Evolutionary conservation across 2,888 invertebrate genomes (phyloP), one percentile per base, ranked within the genome.

Genomic region (Drosophila kanekoi): DNA sequence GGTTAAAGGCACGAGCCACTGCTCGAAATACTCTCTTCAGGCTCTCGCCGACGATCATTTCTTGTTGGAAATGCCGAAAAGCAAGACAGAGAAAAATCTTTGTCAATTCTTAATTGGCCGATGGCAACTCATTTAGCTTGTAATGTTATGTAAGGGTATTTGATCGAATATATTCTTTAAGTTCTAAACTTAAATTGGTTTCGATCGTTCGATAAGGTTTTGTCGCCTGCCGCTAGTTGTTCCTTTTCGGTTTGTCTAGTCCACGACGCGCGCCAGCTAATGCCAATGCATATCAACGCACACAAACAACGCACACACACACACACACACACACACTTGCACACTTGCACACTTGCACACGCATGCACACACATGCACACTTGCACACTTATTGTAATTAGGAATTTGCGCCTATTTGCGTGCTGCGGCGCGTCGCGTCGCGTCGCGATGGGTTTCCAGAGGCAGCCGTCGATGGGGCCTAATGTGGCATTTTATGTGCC

Each of bases 321-420:
- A n/a, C n/a, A n/a, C n/a, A n/a, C n/a, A n/a, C n/a, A 38, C 33
- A 49, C 18, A 40, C 28, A n/a, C 62, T 37, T 18, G 18, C 18
- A 18, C 18, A 18, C 18, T 3, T 18, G 33, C 40, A 52, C 47
- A 32, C 4, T 23, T 35, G 37, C 16, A 41, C 35, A 28, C 1
- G 2, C 16, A 52, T 14, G 35, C 48, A n/a, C 62, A 38, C 40
- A 37, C 45, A 35, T 44, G 33, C 47, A 60, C 45, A 40, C 28
- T 23, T 2, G 18, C 11, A 35, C 43, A 32, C 23, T 58, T 48
- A 38, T 59, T 49, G 70, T 66, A 84, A 87, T 85, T 85, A 74
- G 81, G 85, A 81, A 82, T 87, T 87, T 89, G 79, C 81, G 84
- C 77, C 87, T 88, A 87, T 80, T 87, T 87, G 81, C 79, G 74